Evolutionary conservation across 2,797 vertebrate species (phyloP).

Genomic region (Tamandua tetradactyla): DNA sequence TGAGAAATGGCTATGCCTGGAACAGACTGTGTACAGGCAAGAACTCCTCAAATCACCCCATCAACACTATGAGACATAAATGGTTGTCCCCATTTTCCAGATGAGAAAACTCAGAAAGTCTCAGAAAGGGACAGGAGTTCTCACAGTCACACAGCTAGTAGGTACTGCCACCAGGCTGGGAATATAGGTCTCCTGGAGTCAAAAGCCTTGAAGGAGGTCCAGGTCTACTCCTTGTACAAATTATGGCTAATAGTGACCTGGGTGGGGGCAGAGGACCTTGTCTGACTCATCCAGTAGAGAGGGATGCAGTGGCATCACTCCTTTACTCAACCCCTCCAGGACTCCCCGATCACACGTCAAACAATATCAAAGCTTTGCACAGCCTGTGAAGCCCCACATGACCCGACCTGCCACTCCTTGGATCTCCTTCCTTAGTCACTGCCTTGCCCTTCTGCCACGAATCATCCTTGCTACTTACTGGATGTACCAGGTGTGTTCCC

Average conservation of each 20-base stretch:
- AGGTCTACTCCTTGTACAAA: not conserved
- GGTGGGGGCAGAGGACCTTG: not conserved
- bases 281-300: not conserved
- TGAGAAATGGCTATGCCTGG: no score
- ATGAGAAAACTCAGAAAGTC: slow-evolving; percentile 33
- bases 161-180: not conserved
- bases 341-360: not conserved
- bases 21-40: not conserved
- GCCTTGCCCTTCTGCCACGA: not conserved
- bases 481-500: not conserved
- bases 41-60: not conserved
- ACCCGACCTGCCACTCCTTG: no score
- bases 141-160: not conserved
- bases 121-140: not conserved
- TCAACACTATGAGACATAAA: slow-evolving; percentile 15
- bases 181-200: not conserved
- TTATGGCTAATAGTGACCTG: not conserved
- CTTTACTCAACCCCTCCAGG: not conserved
- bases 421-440: no score
- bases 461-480: not conserved
- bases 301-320: not conserved
- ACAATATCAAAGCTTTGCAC: not conserved
- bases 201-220: no score
- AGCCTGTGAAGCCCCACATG: not conserved
- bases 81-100: slow-evolving; percentile 21